Evolutionary conservation across 2,888 invertebrate genomes (phyloP), one percentile per base, ranked within the genome.

Genomic region (Palloptera scutellata): DNA sequence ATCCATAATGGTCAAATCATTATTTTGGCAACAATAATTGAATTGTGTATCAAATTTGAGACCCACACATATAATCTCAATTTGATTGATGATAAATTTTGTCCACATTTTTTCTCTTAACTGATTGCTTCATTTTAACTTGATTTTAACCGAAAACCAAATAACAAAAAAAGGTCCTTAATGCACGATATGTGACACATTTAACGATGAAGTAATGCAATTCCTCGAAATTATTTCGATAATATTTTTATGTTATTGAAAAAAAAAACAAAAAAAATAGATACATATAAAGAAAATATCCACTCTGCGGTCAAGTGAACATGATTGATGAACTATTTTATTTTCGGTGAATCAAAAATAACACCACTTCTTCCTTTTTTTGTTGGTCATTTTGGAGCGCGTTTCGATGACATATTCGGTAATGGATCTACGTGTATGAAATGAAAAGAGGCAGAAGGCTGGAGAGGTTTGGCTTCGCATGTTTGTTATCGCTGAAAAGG

Each of bases 241-340:
- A 6, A 30, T 30, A 30, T 30, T 30, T 30, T 30, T 2, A 30
- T 30, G 30, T 30, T 30, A 30, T 30, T 30, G 30, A 30, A 30
- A 30, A 30, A 30, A 30, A 30, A 30, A 30, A 6, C 2, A 30
- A 30, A 30, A 30, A 30, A 30, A 30, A 30, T 30, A 30, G 6
- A 30, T 30, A 30, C 30, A 30, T 30, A 30, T 30, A 65, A 41
- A 48, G 42, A 64, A 71, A 40, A 57, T 57, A 48, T 57, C 41
- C 19, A 55, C 55, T 19, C 58, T 41, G 40, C 53, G 66, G 41
- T 66, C 54, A 66, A 61, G 54, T 55, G 40, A 17, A 66, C 52
- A 45, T 66, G 66, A 66, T 66, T 66, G 66, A 66, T 66, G 66
- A 60, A 53, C 45, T 66, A 54, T 66, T 61, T 66, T 55, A 45